Evolutionary conservation across 2,113 vertebrate species (phyloP).

Genomic region (Rattus rattus): DNA sequence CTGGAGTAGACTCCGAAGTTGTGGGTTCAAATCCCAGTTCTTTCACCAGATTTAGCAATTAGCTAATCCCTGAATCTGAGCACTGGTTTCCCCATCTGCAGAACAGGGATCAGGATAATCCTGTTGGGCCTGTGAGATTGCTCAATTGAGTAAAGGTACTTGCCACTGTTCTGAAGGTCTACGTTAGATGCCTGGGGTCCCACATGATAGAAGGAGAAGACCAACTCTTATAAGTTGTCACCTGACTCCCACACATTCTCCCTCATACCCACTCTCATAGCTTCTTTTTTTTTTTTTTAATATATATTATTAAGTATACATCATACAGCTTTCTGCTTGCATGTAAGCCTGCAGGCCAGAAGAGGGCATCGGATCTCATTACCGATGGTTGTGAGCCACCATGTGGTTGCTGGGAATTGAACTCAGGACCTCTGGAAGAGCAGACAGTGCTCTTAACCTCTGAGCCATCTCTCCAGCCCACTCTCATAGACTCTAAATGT

Average conservation of each 20-base stretch:
- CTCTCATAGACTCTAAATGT: neutral
- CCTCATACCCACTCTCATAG: neutral
- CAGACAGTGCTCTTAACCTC: too few relatives aligned
- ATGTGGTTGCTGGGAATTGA: too few relatives aligned
- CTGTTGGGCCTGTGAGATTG: neutral
- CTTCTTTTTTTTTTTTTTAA: too few relatives aligned
- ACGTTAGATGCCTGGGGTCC: neutral
- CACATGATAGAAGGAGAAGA: neutral
- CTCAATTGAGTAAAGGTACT: neutral
- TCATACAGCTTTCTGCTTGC: too few relatives aligned
- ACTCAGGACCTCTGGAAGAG: too few relatives aligned
- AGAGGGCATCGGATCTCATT: too few relatives aligned
- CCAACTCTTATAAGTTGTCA: neutral
- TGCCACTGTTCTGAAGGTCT: neutral
- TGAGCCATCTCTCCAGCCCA: too few relatives aligned
- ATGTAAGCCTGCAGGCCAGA: too few relatives aligned
- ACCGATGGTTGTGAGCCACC: too few relatives aligned
- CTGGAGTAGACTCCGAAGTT: neutral
- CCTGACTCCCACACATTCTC: neutral
- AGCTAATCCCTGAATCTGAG: neutral
- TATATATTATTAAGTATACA: too few relatives aligned
- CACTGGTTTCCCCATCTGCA: neutral
- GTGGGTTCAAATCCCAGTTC: slow-evolving; percentile 3
- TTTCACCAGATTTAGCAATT: neutral
- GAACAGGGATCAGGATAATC: neutral